Percentiles rank a stretch among this genome's conserved stretches.
These are phyloP conservation scores for Cephus pygmeus DNA, from an alignment of 2,888 invertebrate species.

Conservation along the genomic window DNA sequence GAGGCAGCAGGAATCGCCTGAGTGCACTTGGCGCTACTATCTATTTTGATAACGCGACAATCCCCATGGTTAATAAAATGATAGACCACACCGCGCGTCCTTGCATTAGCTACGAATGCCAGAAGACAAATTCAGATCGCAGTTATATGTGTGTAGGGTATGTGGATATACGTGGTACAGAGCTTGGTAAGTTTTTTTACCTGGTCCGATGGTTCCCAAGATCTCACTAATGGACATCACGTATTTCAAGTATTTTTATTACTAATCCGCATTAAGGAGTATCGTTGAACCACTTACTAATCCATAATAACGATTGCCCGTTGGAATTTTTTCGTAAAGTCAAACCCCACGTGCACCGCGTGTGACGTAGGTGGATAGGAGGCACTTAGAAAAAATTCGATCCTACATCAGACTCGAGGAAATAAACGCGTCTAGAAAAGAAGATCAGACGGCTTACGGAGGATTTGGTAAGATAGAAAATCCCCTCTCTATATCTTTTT, in stretches of 20 bases:
- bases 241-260: neutral
- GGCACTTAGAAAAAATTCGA: neutral
- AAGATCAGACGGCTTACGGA: neutral
- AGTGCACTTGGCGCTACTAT: constrained; percentile 17
- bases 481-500: neutral
- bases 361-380: neutral
- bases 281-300: neutral
- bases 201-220: neutral
- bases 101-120: neutral
- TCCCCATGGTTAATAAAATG: neutral
- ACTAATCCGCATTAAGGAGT: neutral
- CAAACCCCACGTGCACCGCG: neutral
- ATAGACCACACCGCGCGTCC: neutral
- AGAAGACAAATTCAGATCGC: neutral
- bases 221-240: neutral
- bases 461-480: neutral
- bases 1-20: constrained; percentile 15
- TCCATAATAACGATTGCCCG: neutral
- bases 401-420: neutral
- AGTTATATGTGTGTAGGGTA: neutral
- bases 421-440: neutral
- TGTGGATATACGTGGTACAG: neutral
- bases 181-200: neutral
- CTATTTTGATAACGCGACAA: constrained; percentile 2
- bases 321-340: neutral